A percentile compares a stretch with the other conserved stretches of the same genome.
phyloP scores from a whole-genome alignment of 1,140 invertebrate genomes.

The Microplitis mediator region DNA sequence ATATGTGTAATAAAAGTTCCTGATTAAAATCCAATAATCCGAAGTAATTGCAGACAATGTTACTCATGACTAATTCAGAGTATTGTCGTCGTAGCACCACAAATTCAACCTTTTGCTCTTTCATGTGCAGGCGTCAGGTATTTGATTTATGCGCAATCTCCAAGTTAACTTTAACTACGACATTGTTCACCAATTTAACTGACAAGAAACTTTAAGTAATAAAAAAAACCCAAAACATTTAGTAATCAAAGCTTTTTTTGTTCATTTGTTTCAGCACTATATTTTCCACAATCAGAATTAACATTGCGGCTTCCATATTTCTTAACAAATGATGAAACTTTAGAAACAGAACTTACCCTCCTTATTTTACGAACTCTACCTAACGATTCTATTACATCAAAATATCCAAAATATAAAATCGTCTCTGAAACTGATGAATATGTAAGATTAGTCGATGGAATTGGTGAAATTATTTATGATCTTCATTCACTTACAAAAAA shows the following conservation, averaged over 20 bases:
- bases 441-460: constrained; percentile 32
- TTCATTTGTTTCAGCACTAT: constrained; percentile 48
- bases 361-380: constrained; percentile 47
- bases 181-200: constrained; percentile 7
- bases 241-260: constrained; percentile 14
- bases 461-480: constrained; percentile 30
- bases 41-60: neutral
- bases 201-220: neutral
- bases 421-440: constrained; percentile 33
- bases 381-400: constrained; percentile 42
- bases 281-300: constrained; percentile 57
- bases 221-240: neutral
- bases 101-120: neutral
- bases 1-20: neutral
- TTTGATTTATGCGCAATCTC: constrained; percentile 28
- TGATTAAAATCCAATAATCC: constrained; percentile 1
- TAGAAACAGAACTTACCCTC: constrained; percentile 39
- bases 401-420: constrained; percentile 43
- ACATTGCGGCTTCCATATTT: constrained; percentile 47
- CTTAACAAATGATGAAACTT: constrained; percentile 25
- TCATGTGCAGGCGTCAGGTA: constrained; percentile 17
- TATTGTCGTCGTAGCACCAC: neutral
- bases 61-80: constrained; percentile 15
- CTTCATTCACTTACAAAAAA: constrained; percentile 35
- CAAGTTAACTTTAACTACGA: neutral